Conservation (phyloP, 1,140 invertebrate species). For the Hyles vespertilio region DNA sequence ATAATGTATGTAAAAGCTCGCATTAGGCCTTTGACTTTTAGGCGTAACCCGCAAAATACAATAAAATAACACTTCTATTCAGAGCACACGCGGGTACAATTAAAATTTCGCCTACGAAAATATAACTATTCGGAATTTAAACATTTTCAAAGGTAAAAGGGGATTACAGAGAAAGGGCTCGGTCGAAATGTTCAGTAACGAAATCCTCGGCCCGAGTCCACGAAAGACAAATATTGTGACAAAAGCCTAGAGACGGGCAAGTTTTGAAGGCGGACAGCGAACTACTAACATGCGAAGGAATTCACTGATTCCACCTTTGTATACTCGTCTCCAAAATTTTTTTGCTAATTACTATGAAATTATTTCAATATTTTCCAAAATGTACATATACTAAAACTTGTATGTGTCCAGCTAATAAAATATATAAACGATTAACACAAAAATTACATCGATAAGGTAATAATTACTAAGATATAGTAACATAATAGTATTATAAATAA, state of each 20-base stretch:
- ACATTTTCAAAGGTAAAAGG: conserved; percentile 18
- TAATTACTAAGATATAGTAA: no score
- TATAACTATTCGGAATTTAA: conserved; percentile 19
- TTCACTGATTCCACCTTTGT: conserved; percentile 7
- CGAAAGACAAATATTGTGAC: conserved; percentile 48
- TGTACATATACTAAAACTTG: no score
- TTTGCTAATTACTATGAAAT: no score
- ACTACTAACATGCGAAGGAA: conserved; percentile 25
- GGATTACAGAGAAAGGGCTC: conserved; percentile 26
- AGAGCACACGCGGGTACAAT: background rate
- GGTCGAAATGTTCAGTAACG: conserved; percentile 28
- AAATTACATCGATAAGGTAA: no score
- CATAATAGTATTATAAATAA: no score
- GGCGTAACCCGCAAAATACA: no score
- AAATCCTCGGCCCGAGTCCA: conserved; percentile 30
- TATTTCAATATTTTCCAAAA: no score
- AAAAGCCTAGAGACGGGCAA: conserved; percentile 40
- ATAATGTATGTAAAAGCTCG: no score
- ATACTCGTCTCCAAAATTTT: background rate
- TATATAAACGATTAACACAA: no score
- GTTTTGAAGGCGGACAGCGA: conserved; percentile 31
- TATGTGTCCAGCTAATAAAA: no score
- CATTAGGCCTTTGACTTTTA: no score
- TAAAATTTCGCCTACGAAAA: background rate
- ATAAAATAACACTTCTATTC: no score